Percentiles rank a stretch among this genome's conserved stretches.
Conservation (phyloP, 2,113 vertebrate species). For the Seriola quinqueradiata region DNA sequence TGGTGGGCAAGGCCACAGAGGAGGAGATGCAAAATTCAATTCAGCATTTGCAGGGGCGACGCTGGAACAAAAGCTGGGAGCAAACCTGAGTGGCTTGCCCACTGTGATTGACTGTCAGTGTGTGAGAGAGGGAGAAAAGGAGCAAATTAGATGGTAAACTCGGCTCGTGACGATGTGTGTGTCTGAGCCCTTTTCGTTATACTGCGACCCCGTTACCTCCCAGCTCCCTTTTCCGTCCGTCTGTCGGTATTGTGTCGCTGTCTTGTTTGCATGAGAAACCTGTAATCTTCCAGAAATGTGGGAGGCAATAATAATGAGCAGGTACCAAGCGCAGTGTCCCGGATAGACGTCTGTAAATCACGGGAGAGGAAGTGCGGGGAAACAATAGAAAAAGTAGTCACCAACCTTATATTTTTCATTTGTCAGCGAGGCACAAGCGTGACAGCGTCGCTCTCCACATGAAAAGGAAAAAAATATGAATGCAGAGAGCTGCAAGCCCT, state of each 20-base stretch:
- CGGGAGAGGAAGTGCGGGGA: not conserved
- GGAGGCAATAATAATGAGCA: slow-evolving; percentile 45
- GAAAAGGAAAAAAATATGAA: slow-evolving; percentile 44
- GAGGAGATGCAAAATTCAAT: not conserved
- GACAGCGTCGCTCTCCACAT: slow-evolving; percentile 33
- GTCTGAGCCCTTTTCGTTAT: slow-evolving; percentile 3
- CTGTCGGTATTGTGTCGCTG: slow-evolving; percentile 25
- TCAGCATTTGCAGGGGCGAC: slow-evolving; percentile 36
- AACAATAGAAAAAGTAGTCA: slow-evolving; percentile 59
- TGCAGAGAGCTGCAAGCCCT: slow-evolving; percentile 11
- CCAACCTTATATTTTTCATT: slow-evolving; percentile 58
- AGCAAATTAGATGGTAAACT: slow-evolving; percentile 32
- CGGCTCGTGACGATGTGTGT: not conserved
- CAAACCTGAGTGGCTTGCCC: not conserved
- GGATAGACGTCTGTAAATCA: slow-evolving; percentile 46
- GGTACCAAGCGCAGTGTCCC: not conserved
- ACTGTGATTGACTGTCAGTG: slow-evolving; percentile 35
- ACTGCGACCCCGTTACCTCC: slow-evolving; percentile 15
- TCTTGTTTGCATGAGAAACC: slow-evolving; percentile 54
- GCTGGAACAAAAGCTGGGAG: not conserved
- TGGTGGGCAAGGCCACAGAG: not conserved
- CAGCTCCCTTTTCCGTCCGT: not conserved
- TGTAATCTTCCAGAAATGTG: slow-evolving; percentile 46
- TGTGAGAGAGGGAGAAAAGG: not conserved
- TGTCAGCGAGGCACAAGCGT: slow-evolving; percentile 63